Percentiles rank a stretch among this genome's conserved stretches.
phyloP scores from a whole-genome alignment of 2,797 vertebrate genomes.

The Myotis vivesi region DNA sequence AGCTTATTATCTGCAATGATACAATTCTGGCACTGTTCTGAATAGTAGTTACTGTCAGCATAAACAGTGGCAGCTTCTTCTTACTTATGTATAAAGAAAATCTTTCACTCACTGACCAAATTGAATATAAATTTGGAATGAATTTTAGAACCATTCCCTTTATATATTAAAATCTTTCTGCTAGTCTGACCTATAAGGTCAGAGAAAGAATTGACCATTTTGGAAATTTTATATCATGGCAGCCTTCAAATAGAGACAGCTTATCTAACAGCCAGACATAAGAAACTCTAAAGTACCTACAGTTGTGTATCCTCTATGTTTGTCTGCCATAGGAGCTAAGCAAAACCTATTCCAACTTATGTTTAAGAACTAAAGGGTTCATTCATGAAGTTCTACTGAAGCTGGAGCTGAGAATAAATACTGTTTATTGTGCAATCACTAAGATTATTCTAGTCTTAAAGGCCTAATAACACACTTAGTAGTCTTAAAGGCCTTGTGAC shows the following conservation, averaged over 20 bases:
- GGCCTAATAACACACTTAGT: neutral
- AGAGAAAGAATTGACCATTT: neutral
- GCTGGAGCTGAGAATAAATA: neutral
- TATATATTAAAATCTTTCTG: constrained; percentile 30
- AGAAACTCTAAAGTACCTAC: neutral
- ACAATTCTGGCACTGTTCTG: constrained; percentile 57
- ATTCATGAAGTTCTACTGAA: neutral
- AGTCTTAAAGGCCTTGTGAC: neutral
- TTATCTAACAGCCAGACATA: neutral
- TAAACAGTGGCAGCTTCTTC: constrained; percentile 53
- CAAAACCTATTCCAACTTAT: neutral
- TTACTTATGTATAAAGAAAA: constrained; percentile 43
- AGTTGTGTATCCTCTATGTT: neutral
- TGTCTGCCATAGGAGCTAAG: constrained; percentile 21
- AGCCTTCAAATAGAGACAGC: constrained; percentile 8
- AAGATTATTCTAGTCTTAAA: constrained; percentile 1
- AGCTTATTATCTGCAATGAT: constrained; percentile 24
- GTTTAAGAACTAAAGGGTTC: neutral
- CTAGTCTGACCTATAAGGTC: neutral
- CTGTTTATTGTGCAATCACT: neutral
- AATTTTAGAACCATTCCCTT: neutral
- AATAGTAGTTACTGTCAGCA: constrained; percentile 50
- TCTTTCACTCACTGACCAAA: constrained; percentile 55
- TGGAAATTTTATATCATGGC: neutral
- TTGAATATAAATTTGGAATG: constrained; percentile 8